Conservation (phyloP, 2,888 invertebrate genomes). For the Sialis fuliginosa region DNA sequence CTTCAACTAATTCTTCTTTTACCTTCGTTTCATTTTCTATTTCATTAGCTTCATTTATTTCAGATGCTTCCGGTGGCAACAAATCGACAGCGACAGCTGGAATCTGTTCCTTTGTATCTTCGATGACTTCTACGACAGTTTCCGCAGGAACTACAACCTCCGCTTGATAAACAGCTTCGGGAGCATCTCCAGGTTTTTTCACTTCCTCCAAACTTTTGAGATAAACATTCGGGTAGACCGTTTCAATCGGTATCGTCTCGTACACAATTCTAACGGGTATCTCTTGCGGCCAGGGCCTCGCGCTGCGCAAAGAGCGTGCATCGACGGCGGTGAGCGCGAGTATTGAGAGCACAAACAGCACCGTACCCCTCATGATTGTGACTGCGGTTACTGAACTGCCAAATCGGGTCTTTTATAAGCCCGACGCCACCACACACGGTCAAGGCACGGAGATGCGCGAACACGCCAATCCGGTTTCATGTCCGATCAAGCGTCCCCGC, state of each 20-base stretch:
- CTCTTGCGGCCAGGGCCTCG: slow-evolving; percentile 12
- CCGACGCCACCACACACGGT: no score
- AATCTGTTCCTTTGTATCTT: background rate
- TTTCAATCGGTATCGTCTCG: slow-evolving; percentile 9
- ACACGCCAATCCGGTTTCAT: background rate
- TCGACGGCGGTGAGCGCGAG: background rate
- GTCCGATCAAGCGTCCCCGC: background rate
- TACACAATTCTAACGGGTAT: slow-evolving; percentile 21
- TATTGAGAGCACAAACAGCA: background rate
- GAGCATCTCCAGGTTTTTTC: background rate
- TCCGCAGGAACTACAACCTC: background rate
- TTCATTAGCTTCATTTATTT: background rate
- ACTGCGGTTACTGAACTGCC: background rate
- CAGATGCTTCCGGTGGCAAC: no score
- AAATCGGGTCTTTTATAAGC: background rate
- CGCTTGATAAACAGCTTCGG: background rate
- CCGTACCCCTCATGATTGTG: background rate
- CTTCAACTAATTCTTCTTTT: background rate
- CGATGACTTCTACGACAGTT: background rate
- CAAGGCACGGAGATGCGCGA: no score
- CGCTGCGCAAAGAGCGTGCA: slow-evolving; percentile 1
- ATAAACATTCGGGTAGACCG: background rate
- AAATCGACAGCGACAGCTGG: no score
- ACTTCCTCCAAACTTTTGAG: background rate
- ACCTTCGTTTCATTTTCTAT: background rate